These are phyloP conservation scores for Eupithecia exiguata DNA, from an alignment of 2,888 invertebrate genomes.

Conservation along the genomic window DNA sequence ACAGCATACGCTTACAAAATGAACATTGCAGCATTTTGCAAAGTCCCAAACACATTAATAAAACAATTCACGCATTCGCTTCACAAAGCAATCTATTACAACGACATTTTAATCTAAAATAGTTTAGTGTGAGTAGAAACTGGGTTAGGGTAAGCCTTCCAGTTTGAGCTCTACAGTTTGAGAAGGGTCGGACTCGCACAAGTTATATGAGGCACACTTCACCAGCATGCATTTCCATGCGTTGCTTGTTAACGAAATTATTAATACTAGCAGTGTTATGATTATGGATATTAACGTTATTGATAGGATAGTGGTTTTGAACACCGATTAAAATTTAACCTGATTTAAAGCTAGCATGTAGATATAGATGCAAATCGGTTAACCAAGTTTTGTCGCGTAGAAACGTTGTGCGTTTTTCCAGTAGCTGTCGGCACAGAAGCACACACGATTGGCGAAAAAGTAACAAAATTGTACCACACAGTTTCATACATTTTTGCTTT, in stretches of 20 bases:
- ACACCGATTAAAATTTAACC: too few species aligned
- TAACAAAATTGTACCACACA: background rate
- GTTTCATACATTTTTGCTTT: background rate
- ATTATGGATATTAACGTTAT: background rate
- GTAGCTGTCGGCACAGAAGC: background rate
- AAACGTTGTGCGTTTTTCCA: background rate
- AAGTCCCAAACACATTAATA: background rate
- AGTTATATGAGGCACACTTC: constrained; percentile 61
- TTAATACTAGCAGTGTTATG: background rate
- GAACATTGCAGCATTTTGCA: constrained; percentile 6
- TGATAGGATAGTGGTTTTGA: background rate
- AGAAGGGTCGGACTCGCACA: constrained; percentile 60
- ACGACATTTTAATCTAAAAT: constrained; percentile 54
- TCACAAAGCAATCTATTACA: constrained; percentile 41
- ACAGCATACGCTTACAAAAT: constrained; percentile 3
- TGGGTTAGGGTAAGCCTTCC: constrained; percentile 57
- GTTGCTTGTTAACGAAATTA: constrained; percentile 27
- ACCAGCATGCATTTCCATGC: constrained; percentile 52
- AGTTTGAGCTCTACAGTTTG: constrained; percentile 56
- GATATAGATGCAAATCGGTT: background rate
- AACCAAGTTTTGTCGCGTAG: background rate
- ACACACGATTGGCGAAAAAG: too few species aligned
- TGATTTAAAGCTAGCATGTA: background rate
- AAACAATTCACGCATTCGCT: constrained; percentile 9
- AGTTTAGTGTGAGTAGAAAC: constrained; percentile 52